Percentiles rank a stretch among this genome's conserved stretches.
These are phyloP conservation scores for Leptopilina boulardi DNA, from an alignment of 1,140 invertebrate genomes.

Conservation along the genomic window DNA sequence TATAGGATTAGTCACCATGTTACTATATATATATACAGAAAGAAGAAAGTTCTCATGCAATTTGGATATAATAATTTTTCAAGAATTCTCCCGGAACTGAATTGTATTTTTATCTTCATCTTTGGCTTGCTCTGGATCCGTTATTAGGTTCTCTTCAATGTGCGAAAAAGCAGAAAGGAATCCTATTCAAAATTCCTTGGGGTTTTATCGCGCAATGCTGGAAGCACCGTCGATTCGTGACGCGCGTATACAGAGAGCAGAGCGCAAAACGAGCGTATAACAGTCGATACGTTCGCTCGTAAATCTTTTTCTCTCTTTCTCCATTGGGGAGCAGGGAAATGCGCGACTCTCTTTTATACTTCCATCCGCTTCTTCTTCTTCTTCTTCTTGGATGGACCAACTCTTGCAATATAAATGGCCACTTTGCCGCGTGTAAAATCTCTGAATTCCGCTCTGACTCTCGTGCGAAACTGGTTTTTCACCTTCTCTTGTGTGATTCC, in stretches of 20 bases:
- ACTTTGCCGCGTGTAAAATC: conserved; percentile 56
- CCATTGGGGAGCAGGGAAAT: not conserved
- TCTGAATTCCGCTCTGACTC: conserved; percentile 43
- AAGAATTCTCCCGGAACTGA: conserved; percentile 12
- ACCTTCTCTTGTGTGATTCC: conserved; percentile 37
- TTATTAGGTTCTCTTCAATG: not conserved
- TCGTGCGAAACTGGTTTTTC: conserved; percentile 50
- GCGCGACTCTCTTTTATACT: conserved; percentile 41
- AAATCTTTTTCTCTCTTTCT: too few species aligned
- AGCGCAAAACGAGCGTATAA: conserved; percentile 2
- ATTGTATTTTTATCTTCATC: conserved; percentile 48
- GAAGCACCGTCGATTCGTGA: conserved; percentile 53
- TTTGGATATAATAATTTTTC: not conserved
- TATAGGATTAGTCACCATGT: too few species aligned
- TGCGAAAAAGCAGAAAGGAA: conserved; percentile 24
- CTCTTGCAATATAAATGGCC: conserved; percentile 50
- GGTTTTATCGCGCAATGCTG: conserved; percentile 53
- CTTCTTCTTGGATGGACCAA: conserved; percentile 37
- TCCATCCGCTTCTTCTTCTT: conserved; percentile 41
- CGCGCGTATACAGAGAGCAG: conserved; percentile 53
- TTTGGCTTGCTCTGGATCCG: too few species aligned
- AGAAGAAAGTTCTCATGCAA: not conserved
- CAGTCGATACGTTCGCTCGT: conserved; percentile 62
- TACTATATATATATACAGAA: too few species aligned
- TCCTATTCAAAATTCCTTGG: conserved; percentile 47